These are phyloP conservation scores for Apodemia duryi DNA, from an alignment of 2,888 invertebrate genomes.

Conservation along the genomic window DNA sequence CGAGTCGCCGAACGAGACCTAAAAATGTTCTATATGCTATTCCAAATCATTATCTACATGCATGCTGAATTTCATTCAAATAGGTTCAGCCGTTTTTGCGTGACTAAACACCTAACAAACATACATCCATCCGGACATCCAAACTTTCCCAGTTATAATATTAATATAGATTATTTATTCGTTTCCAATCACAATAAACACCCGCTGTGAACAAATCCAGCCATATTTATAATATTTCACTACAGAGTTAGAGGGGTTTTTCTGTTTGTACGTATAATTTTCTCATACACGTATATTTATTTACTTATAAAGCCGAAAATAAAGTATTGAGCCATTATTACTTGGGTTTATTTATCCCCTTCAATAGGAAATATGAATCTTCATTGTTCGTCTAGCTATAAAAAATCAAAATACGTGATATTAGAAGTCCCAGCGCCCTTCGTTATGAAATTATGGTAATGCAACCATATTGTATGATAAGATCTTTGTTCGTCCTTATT, in stretches of 20 bases:
- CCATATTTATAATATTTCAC: not conserved
- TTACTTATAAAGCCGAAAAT: conserved; percentile 11
- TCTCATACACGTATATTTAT: conserved; percentile 6
- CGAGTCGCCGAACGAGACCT: too few species aligned
- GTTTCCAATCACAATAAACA: not conserved
- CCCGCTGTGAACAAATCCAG: conserved; percentile 3
- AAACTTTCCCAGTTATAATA: too few species aligned
- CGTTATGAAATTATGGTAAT: conserved; percentile 74
- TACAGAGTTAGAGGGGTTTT: not conserved
- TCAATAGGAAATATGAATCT: conserved; percentile 46
- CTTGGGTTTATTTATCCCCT: conserved; percentile 19
- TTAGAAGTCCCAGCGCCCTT: conserved; percentile 65
- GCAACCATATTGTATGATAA: conserved; percentile 29
- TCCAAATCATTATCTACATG: too few species aligned
- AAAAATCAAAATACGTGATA: conserved; percentile 67
- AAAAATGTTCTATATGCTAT: too few species aligned
- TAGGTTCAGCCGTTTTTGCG: too few species aligned
- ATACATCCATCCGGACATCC: too few species aligned
- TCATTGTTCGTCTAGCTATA: conserved; percentile 43
- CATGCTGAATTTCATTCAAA: too few species aligned
- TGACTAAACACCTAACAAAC: too few species aligned
- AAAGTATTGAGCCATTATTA: conserved; percentile 16
- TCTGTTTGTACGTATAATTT: not conserved
- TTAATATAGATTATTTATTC: not conserved
- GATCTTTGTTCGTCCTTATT: conserved; percentile 29